A percentile compares a stretch with the other conserved stretches of the same genome.
Evolutionary conservation across 2,797 vertebrate species (phyloP).

Genomic region (Tadarida brasiliensis): DNA sequence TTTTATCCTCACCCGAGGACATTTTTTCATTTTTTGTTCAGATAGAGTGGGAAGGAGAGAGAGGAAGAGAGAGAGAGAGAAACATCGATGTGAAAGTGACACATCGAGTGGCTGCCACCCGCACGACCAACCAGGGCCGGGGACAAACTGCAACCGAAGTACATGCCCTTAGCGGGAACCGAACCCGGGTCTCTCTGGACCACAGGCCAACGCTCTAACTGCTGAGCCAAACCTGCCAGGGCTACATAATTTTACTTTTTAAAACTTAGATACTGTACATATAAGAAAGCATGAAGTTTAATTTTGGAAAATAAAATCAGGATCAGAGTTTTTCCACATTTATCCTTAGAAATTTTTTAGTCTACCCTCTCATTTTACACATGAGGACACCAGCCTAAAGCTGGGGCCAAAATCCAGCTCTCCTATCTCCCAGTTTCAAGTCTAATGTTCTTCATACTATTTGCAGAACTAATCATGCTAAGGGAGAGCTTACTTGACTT

Average conservation of each 20-base stretch:
- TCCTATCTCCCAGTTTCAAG: conserved; percentile 14
- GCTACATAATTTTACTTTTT: conserved; percentile 28
- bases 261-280: neutral
- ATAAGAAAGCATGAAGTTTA: neutral
- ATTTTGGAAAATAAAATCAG: conserved; percentile 47
- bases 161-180: too few species aligned
- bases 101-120: too few species aligned
- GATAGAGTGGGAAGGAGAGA: too few species aligned
- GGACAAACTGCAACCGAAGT: too few species aligned
- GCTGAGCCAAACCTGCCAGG: too few species aligned
- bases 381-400: neutral
- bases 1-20: too few species aligned
- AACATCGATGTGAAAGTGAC: too few species aligned
- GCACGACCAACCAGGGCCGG: too few species aligned
- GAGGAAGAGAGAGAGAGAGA: too few species aligned
- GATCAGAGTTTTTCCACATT: neutral
- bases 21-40: too few species aligned
- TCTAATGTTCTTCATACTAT: neutral
- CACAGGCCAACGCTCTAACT: too few species aligned
- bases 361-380: neutral
- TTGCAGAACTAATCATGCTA: conserved; percentile 1
- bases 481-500: conserved; percentile 27
- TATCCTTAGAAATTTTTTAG: neutral
- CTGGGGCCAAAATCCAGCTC: neutral
- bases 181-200: too few species aligned